A percentile compares a stretch with the other conserved stretches of the same genome.
Conservation (phyloP, 2,888 invertebrate genomes). For the Seladonia tumulorum region DNA sequence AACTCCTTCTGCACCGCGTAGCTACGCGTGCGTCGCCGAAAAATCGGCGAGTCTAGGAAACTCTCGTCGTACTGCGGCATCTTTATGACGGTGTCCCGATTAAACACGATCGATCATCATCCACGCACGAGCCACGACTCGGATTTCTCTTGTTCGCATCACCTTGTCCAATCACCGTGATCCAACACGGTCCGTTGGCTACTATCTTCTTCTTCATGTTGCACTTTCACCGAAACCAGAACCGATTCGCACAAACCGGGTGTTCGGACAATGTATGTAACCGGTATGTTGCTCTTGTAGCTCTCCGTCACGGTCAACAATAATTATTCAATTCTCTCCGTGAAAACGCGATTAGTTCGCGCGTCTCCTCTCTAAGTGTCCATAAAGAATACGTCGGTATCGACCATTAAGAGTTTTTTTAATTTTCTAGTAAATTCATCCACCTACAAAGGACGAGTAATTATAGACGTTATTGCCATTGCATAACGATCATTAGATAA, state of each 20-base stretch:
- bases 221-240: conserved; percentile 18
- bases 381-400: no score
- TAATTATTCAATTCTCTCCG: neutral
- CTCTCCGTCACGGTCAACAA: neutral
- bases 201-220: neutral
- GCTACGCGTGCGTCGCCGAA: conserved; percentile 81
- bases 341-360: no score
- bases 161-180: neutral
- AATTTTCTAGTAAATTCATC: neutral
- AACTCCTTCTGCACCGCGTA: conserved; percentile 81
- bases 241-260: neutral
- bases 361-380: no score
- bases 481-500: neutral
- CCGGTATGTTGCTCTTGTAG: no score
- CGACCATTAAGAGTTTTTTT: neutral
- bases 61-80: conserved; percentile 83
- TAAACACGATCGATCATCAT: conserved; percentile 18
- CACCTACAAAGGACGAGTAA: neutral
- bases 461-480: neutral
- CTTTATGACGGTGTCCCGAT: conserved; percentile 49
- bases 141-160: neutral
- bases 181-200: neutral
- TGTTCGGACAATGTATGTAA: neutral
- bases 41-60: conserved; percentile 81
- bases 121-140: neutral